phyloP scores from a whole-genome alignment of 2,888 invertebrate species.

The Elegia similella region DNA sequence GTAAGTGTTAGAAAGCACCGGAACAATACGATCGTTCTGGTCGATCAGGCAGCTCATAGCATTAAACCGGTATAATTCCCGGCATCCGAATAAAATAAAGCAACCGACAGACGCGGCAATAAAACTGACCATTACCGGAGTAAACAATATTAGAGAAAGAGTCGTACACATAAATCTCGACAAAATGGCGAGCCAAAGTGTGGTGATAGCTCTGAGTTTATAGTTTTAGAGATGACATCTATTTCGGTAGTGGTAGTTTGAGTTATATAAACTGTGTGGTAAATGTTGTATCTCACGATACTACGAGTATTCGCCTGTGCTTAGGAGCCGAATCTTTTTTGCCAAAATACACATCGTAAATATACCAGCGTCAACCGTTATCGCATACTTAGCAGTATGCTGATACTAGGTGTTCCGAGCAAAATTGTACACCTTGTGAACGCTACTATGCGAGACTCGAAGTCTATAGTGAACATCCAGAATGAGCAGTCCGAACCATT shows the following conservation, averaged over 20 bases:
- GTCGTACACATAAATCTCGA: conserved; percentile 66
- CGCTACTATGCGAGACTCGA: no score
- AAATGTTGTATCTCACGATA: no score
- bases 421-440: no score
- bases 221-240: conserved; percentile 6
- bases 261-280: neutral
- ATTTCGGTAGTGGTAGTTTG: conserved; percentile 11
- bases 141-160: conserved; percentile 76
- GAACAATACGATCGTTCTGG: conserved; percentile 5
- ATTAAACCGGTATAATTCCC: conserved; percentile 45
- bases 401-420: no score
- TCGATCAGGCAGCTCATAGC: conserved; percentile 36
- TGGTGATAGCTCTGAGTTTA: conserved; percentile 40
- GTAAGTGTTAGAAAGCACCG: neutral
- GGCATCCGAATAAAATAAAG: conserved; percentile 59
- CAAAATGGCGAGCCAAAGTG: conserved; percentile 65
- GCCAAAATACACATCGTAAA: no score
- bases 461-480: no score
- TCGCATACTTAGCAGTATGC: no score
- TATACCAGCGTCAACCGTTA: no score
- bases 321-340: no score
- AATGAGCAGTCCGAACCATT: no score
- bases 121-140: conserved; percentile 72
- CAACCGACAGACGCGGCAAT: conserved; percentile 57
- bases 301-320: no score